Conservation (phyloP, 1,140 invertebrate genomes). For the Reticulitermes speratus region DNA sequence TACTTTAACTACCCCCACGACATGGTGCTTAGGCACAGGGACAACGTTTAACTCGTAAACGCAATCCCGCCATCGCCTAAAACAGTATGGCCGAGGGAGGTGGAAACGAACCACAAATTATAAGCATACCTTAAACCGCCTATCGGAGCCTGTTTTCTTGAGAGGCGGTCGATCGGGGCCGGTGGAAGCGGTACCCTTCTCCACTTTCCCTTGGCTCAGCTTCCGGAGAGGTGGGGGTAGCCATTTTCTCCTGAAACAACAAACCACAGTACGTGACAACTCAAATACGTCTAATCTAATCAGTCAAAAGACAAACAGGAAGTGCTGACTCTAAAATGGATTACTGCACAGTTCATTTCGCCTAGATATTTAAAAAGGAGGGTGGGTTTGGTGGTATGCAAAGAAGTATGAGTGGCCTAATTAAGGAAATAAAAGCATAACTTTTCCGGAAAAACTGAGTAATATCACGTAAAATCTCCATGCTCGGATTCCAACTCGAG, state of each 20-base stretch:
- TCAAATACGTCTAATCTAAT: not conserved
- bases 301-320: not conserved
- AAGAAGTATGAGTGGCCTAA: no score
- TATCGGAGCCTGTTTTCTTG: conserved; percentile 75
- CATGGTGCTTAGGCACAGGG: no score
- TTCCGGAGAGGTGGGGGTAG: conserved; percentile 85
- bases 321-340: not conserved
- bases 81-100: no score
- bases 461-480: no score
- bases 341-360: not conserved
- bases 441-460: no score
- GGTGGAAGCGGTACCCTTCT: conserved; percentile 51
- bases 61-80: no score
- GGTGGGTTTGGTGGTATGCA: no score
- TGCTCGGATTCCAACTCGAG: no score
- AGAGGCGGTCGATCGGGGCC: conserved; percentile 57
- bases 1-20: no score
- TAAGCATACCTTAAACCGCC: conserved; percentile 69
- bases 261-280: not conserved
- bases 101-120: no score
- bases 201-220: conserved; percentile 86
- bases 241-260: conserved; percentile 77
- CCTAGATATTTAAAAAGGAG: not conserved
- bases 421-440: no score
- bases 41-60: no score